Evolutionary conservation across 2,888 invertebrate species (phyloP).

Genomic region (Eupithecia dodoneata): DNA sequence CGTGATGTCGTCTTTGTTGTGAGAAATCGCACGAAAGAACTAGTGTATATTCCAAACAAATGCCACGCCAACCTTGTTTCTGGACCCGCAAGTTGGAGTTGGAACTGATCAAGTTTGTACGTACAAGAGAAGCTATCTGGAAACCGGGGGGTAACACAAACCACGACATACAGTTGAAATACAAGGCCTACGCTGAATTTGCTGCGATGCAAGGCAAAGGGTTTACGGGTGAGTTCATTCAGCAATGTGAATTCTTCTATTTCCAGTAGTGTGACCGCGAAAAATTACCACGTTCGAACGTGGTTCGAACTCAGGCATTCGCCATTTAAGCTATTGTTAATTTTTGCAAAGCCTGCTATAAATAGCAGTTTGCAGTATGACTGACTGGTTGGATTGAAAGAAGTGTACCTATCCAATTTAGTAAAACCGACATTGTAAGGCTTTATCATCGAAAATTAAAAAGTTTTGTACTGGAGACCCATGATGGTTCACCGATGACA

Average conservation of each 20-base stretch:
- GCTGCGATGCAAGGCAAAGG: conserved; percentile 70
- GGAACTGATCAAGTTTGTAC: conserved; percentile 74
- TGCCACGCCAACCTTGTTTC: conserved; percentile 72
- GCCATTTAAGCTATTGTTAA: background rate
- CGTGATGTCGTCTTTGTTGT: background rate
- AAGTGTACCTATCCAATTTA: too few relatives aligned
- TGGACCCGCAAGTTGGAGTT: conserved; percentile 78
- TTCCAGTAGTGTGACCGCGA: background rate
- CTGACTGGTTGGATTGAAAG: too few relatives aligned
- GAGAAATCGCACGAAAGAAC: background rate
- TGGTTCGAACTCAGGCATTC: background rate
- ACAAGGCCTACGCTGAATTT: conserved; percentile 78
- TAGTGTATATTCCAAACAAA: conserved; percentile 36
- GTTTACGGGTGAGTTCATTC: conserved; percentile 65
- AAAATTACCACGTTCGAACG: background rate
- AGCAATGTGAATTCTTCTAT: background rate
- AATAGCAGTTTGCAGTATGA: too few relatives aligned
- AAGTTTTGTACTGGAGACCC: too few relatives aligned
- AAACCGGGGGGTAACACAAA: conserved; percentile 74
- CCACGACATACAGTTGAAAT: conserved; percentile 76
- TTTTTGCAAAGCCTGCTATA: background rate
- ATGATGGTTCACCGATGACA: too few relatives aligned
- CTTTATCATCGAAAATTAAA: too few relatives aligned
- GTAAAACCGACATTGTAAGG: too few relatives aligned
- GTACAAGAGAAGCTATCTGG: conserved; percentile 71